Conservation (phyloP, 2,113 vertebrate genomes). For the Stigmatopora nigra region DNA sequence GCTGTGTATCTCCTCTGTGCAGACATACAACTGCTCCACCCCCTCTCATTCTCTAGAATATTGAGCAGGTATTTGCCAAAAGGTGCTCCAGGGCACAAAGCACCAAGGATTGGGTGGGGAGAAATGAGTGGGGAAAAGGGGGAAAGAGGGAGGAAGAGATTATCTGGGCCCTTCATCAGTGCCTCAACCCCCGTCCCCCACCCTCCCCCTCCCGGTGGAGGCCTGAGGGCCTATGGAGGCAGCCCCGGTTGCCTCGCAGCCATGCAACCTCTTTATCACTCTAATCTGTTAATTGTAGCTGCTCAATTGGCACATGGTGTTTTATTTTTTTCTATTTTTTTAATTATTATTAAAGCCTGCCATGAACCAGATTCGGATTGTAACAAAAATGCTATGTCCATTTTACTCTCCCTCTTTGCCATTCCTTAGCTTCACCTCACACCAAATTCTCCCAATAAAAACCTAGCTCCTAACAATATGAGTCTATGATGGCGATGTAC, state of each 20-base stretch:
- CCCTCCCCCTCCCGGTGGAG: conserved; percentile 56
- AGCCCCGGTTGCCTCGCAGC: conserved; percentile 68
- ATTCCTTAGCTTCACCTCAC: background rate
- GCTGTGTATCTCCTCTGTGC: conserved; percentile 73
- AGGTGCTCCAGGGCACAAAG: conserved; percentile 76
- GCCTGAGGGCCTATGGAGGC: conserved; percentile 65
- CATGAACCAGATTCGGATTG: conserved; percentile 76
- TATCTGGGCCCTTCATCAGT: conserved; percentile 77
- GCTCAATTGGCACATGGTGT: conserved; percentile 79
- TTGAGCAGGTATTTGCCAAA: conserved; percentile 79
- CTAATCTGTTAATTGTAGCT: conserved; percentile 89
- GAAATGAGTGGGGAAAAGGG: conserved; percentile 25
- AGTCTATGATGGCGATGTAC: conserved; percentile 26
- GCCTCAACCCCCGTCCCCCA: conserved; percentile 51
- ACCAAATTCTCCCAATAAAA: conserved; percentile 36
- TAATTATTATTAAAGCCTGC: conserved; percentile 80
- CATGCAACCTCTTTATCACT: conserved; percentile 80
- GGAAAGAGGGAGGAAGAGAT: conserved; percentile 62
- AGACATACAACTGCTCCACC: conserved; percentile 46
- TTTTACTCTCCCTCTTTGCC: conserved; percentile 31
- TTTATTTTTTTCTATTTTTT: too few species aligned
- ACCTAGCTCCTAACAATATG: conserved; percentile 22
- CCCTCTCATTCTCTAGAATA: conserved; percentile 69
- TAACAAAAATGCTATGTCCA: conserved; percentile 69
- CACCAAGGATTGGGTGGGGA: conserved; percentile 56